Conservation (phyloP, 2,888 invertebrate species). For the Polyommatus icarus region DNA sequence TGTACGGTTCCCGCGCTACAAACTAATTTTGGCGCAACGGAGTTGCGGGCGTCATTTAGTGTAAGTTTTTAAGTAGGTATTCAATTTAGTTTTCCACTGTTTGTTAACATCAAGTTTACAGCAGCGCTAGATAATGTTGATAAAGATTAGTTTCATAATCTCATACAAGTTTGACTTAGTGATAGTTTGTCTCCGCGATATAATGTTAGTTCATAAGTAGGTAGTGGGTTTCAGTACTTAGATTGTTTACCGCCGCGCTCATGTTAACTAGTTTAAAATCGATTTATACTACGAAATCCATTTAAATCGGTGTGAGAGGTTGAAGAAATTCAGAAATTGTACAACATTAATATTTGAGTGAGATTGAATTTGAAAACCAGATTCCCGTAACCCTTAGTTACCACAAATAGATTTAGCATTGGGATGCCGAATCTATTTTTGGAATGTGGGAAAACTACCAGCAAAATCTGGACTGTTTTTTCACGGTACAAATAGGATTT, state of each 20-base stretch:
- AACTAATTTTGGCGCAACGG: no score
- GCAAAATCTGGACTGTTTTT: no score
- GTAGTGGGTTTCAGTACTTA: background rate
- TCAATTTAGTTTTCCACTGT: background rate
- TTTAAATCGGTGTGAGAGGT: background rate
- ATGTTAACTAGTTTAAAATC: background rate
- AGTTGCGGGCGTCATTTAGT: no score
- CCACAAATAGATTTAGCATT: no score
- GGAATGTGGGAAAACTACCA: no score
- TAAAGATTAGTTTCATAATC: background rate
- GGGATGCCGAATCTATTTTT: no score
- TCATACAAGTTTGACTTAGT: background rate
- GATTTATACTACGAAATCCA: background rate
- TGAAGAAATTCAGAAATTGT: no score
- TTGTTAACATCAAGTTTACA: background rate
- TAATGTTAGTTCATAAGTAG: constrained; percentile 1
- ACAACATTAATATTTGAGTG: background rate
- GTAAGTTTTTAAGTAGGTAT: no score
- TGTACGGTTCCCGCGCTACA: no score
- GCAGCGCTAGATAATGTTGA: background rate
- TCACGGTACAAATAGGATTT: no score
- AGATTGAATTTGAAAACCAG: background rate
- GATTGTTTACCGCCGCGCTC: background rate
- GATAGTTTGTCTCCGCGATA: background rate
- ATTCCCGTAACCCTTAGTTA: no score